Evolutionary conservation across 1,140 invertebrate genomes (phyloP).

Genomic region (Drosophila persimilis): DNA sequence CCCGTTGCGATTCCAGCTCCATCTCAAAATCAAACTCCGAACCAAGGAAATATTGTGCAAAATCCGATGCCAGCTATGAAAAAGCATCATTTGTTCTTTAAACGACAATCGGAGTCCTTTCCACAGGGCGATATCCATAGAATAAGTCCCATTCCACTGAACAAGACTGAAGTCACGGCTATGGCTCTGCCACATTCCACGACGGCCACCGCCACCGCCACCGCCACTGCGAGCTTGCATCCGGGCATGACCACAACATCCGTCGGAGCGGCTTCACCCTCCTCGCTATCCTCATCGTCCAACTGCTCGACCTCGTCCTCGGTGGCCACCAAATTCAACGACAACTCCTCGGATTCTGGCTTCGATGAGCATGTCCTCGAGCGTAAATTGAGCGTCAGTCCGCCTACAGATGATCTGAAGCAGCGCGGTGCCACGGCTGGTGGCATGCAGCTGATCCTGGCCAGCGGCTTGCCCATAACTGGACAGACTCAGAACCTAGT

Average conservation of each 20-base stretch:
- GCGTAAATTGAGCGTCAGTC: constrained; percentile 72
- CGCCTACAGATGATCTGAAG: constrained; percentile 65
- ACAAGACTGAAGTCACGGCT: constrained; percentile 65
- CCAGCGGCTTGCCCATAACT: constrained; percentile 70
- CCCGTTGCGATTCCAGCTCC: not conserved
- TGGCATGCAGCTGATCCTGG: constrained; percentile 65
- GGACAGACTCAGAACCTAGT: constrained; percentile 75
- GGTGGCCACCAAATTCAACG: constrained; percentile 84
- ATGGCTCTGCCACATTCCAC: constrained; percentile 54
- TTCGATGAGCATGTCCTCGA: constrained; percentile 86
- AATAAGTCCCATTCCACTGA: constrained; percentile 75
- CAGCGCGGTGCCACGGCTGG: constrained; percentile 20
- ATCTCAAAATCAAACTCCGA: constrained; percentile 32
- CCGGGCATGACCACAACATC: constrained; percentile 83
- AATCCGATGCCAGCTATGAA: constrained; percentile 68
- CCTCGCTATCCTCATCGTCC: constrained; percentile 66
- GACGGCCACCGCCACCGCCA: constrained; percentile 83
- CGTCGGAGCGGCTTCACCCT: constrained; percentile 82
- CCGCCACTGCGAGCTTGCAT: constrained; percentile 57
- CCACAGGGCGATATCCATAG: constrained; percentile 73
- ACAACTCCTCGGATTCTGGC: constrained; percentile 87
- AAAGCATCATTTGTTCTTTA: constrained; percentile 81
- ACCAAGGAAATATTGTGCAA: constrained; percentile 11
- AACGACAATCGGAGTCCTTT: constrained; percentile 79
- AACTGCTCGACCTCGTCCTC: constrained; percentile 70